Conservation (phyloP, 2,797 vertebrate genomes). For the Protonibea diacanthus region DNA sequence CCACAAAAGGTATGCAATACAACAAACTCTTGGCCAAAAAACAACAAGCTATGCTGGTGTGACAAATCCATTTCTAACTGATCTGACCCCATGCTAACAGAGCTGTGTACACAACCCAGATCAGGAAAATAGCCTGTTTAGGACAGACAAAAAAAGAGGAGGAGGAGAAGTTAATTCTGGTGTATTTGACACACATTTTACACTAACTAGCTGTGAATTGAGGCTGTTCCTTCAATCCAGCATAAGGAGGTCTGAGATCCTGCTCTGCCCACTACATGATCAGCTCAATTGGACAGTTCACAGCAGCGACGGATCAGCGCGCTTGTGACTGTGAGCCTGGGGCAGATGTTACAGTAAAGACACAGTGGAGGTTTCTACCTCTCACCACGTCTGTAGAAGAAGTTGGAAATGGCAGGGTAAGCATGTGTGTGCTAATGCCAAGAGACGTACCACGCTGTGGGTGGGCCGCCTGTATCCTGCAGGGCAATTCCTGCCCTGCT, state of each 20-base stretch:
- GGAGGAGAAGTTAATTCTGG: not conserved
- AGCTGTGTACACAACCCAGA: not conserved
- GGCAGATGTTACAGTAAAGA: conserved; percentile 69
- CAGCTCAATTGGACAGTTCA: conserved; percentile 18
- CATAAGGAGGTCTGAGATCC: conserved; percentile 13
- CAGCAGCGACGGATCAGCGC: conserved; percentile 26
- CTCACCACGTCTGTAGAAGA: conserved; percentile 56
- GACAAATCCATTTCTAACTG: conserved; percentile 29
- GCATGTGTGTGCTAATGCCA: conserved; percentile 73
- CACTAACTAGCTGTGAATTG: not conserved
- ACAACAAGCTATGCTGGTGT: conserved; percentile 13
- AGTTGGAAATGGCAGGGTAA: conserved; percentile 67
- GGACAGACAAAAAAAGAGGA: not conserved
- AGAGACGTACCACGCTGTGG: conserved; percentile 76
- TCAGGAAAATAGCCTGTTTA: conserved; percentile 7
- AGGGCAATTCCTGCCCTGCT: conserved; percentile 80
- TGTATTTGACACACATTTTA: not conserved
- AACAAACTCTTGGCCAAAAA: not conserved
- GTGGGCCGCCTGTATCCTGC: conserved; percentile 79
- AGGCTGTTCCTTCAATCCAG: conserved; percentile 3
- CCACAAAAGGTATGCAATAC: conserved; percentile 17
- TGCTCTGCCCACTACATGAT: conserved; percentile 31
- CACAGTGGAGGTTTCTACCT: conserved; percentile 43
- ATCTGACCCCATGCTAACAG: not conserved
- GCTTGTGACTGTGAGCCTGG: conserved; percentile 39